A percentile compares a stretch with the other conserved stretches of the same genome.
Evolutionary conservation across 2,888 invertebrate genomes (phyloP).

Genomic region (Cheilosia variabilis): DNA sequence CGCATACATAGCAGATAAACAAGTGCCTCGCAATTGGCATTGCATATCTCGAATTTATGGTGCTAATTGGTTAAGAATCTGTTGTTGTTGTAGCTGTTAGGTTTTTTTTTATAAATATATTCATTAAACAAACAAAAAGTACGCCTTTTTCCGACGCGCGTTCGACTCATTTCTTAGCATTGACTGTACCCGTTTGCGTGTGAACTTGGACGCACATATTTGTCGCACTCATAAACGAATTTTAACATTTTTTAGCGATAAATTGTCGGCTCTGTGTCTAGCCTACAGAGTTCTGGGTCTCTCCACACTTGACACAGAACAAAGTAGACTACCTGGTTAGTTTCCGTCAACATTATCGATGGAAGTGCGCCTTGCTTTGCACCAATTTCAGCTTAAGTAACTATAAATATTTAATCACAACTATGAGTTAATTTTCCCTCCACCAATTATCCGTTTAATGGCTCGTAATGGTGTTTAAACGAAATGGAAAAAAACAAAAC

Average conservation of each 20-base stretch:
- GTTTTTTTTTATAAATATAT: conserved; percentile 4
- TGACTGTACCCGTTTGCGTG: conserved; percentile 4
- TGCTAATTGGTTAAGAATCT: conserved; percentile 55
- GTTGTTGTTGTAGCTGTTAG: conserved; percentile 20
- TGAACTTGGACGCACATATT: conserved; percentile 19
- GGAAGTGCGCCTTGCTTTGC: too few species aligned
- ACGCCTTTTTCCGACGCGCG: conserved; percentile 13
- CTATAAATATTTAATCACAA: conserved; percentile 1
- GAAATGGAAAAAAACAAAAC: background rate
- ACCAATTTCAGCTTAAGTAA: background rate
- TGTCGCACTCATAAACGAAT: conserved; percentile 7
- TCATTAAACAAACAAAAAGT: conserved; percentile 18
- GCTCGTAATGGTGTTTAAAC: conserved; percentile 5
- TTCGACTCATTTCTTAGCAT: conserved; percentile 35
- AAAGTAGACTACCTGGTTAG: background rate
- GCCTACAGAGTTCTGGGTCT: background rate
- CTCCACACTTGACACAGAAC: background rate
- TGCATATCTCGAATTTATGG: conserved; percentile 33
- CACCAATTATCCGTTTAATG: conserved; percentile 4
- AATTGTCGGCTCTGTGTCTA: conserved; percentile 15
- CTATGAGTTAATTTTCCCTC: background rate
- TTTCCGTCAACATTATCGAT: background rate
- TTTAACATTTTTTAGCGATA: conserved; percentile 8
- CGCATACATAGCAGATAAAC: conserved; percentile 7
- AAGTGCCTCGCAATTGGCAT: conserved; percentile 36